These are phyloP conservation scores for Etia nguti DNA, from an alignment of 2,113 vertebrate genomes.

Conservation along the genomic window DNA sequence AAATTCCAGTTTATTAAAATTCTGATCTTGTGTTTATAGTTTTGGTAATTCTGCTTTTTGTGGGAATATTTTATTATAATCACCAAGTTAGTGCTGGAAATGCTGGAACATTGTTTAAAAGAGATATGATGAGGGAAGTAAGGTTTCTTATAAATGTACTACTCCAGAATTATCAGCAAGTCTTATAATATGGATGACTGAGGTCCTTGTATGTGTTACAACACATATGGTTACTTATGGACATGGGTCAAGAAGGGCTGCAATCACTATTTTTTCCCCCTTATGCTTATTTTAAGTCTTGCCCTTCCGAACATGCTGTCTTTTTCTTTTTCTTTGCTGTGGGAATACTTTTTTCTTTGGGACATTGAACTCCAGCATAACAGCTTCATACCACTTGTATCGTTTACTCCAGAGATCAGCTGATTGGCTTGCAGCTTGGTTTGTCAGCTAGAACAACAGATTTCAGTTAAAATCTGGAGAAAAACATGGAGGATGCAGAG, in stretches of 20 bases:
- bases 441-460: not conserved
- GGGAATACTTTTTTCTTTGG: not conserved
- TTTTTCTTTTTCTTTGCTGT: not conserved
- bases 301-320: not conserved
- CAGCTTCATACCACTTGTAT: not conserved
- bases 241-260: not conserved
- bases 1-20: not conserved
- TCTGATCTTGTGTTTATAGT: not conserved
- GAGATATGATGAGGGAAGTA: not conserved
- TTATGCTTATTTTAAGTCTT: not conserved
- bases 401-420: not conserved
- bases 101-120: not conserved
- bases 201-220: not conserved
- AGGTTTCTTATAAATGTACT: not conserved
- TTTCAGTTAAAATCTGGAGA: not conserved
- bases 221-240: not conserved
- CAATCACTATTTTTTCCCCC: not conserved
- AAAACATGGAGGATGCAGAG: not conserved
- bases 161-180: not conserved
- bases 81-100: not conserved
- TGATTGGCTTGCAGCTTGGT: not conserved
- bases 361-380: not conserved
- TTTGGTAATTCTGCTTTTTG: not conserved
- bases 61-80: not conserved
- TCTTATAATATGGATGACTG: not conserved